Evolutionary conservation across 2,888 invertebrate species (phyloP).

Genomic region (Aelia acuminata): DNA sequence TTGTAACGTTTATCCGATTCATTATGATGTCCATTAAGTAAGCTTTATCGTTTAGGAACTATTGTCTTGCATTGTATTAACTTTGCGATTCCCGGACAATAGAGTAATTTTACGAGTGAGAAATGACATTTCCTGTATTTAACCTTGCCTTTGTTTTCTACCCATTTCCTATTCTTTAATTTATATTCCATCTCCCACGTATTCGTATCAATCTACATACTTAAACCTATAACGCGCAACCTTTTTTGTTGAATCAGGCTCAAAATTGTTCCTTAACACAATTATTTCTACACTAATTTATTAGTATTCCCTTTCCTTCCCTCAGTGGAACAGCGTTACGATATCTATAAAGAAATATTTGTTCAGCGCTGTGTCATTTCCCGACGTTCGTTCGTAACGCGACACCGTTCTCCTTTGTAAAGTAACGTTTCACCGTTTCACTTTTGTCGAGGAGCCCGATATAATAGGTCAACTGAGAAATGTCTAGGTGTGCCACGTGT

Average conservation of each 20-base stretch:
- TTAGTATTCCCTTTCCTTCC: too few species aligned
- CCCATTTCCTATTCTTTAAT: not conserved
- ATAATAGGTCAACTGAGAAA: constrained; percentile 12
- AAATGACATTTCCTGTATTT: not conserved
- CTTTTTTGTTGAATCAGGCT: too few species aligned
- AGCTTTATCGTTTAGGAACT: too few species aligned
- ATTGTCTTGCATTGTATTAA: too few species aligned
- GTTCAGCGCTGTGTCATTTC: not conserved
- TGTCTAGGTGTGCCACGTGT: constrained; percentile 1
- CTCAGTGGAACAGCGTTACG: not conserved
- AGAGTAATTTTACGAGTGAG: not conserved
- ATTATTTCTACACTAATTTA: too few species aligned
- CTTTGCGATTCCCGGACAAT: not conserved
- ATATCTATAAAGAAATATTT: not conserved
- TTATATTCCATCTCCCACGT: not conserved
- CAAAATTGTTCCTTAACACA: too few species aligned
- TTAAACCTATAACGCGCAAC: not conserved
- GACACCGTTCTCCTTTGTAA: too few species aligned
- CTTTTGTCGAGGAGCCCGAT: not conserved
- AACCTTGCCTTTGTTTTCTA: not conserved
- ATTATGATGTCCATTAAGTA: too few species aligned
- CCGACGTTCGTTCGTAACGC: not conserved
- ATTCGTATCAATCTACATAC: not conserved
- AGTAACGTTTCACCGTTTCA: not conserved
- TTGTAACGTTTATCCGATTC: not conserved